Conservation (phyloP, 2,113 vertebrate species). For the Myxocyprinus asiaticus region DNA sequence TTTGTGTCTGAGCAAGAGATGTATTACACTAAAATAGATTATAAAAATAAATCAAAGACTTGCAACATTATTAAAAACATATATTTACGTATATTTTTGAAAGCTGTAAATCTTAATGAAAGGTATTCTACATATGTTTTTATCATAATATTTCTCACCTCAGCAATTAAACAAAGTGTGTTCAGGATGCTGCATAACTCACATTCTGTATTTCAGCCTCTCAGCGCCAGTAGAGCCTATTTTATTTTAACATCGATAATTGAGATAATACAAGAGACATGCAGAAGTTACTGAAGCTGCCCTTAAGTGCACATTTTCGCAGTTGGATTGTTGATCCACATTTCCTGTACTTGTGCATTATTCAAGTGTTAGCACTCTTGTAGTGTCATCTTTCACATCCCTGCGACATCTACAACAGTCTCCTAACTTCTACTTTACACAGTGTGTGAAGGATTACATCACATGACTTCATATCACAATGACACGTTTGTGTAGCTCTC, state of each 20-base stretch:
- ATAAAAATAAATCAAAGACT: neutral
- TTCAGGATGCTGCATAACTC: conserved; percentile 5
- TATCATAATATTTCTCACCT: conserved; percentile 40
- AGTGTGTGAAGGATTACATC: conserved; percentile 3
- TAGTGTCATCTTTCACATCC: too few species aligned
- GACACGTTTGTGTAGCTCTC: conserved; percentile 4
- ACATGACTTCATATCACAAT: conserved; percentile 19
- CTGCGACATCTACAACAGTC: too few species aligned
- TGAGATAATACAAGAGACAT: neutral
- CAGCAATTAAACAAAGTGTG: conserved; percentile 26
- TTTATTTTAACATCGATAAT: neutral
- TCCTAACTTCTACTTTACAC: neutral
- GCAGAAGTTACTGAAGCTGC: too few species aligned
- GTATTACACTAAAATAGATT: too few species aligned
- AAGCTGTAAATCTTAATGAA: too few species aligned
- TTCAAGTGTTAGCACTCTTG: too few species aligned
- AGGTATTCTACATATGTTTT: too few species aligned
- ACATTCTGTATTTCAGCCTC: neutral
- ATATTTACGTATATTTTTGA: neutral
- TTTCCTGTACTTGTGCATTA: neutral
- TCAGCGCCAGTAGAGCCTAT: neutral
- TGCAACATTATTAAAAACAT: neutral
- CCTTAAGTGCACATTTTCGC: neutral
- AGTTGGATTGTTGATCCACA: neutral
- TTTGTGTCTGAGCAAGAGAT: too few species aligned